Evolutionary conservation across 2,888 invertebrate species (phyloP).

Genomic region (Callyntrura sp.): DNA sequence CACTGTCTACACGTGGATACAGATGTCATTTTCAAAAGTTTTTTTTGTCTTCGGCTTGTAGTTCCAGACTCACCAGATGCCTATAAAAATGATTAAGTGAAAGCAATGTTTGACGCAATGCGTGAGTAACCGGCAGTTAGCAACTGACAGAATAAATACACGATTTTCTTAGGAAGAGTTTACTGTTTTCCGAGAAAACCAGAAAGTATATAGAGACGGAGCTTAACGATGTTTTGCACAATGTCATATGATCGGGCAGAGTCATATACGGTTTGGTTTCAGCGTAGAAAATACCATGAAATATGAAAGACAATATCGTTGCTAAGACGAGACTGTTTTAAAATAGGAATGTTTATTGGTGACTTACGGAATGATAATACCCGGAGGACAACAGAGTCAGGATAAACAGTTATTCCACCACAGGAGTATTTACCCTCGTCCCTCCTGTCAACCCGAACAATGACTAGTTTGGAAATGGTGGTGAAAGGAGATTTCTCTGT

Average conservation of each 20-base stretch:
- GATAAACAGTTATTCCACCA: constrained; percentile 80
- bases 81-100: constrained; percentile 59
- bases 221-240: no score
- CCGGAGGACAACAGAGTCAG: constrained; percentile 78
- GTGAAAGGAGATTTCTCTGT: constrained; percentile 78
- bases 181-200: neutral
- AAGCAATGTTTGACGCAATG: no score
- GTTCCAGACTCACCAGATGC: neutral
- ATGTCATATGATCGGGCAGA: no score
- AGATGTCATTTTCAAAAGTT: neutral
- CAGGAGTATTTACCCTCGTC: constrained; percentile 82
- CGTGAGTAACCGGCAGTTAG: constrained; percentile 52
- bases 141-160: constrained; percentile 27
- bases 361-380: constrained; percentile 74
- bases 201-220: neutral
- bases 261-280: no score
- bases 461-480: constrained; percentile 81
- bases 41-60: neutral
- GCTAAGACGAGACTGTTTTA: no score
- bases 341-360: neutral
- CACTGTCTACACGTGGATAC: constrained; percentile 6
- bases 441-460: constrained; percentile 75
- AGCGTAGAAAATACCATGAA: no score
- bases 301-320: no score
- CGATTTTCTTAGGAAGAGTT: constrained; percentile 6